Conservation (phyloP, 2,113 vertebrate genomes). For the Vidua macroura region DNA sequence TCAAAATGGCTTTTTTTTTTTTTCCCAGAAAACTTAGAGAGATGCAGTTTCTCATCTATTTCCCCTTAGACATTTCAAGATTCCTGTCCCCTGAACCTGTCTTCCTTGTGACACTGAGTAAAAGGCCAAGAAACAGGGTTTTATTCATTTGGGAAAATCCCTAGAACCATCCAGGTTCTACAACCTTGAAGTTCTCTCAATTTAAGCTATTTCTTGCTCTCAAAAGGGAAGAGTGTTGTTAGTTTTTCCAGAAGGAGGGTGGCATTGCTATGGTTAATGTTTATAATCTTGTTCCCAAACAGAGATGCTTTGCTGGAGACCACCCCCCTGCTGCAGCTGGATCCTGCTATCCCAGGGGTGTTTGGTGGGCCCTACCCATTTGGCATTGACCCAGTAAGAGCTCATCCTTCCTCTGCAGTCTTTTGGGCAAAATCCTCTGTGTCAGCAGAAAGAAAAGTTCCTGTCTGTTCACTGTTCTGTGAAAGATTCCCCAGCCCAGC, state of each 20-base stretch:
- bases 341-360: slow-evolving; percentile 85
- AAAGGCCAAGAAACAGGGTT: not conserved
- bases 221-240: not conserved
- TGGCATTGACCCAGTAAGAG: slow-evolving; percentile 93
- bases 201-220: not conserved
- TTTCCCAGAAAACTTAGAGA: rapidly evolving
- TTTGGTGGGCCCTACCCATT: slow-evolving; percentile 92
- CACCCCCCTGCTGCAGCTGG: slow-evolving; percentile 82
- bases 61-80: not conserved
- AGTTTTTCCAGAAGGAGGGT: not conserved
- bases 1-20: not conserved
- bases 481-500: not conserved
- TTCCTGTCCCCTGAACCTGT: not conserved
- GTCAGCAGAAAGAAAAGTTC: not conserved
- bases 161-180: not conserved
- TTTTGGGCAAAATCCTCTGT: not conserved
- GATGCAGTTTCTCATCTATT: not conserved
- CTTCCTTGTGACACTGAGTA: not conserved
- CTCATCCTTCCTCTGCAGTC: not conserved
- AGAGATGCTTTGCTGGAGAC: slow-evolving; percentile 77
- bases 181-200: not conserved
- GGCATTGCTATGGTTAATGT: not conserved
- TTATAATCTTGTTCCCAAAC: not conserved
- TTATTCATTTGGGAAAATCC: not conserved
- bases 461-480: not conserved